These are phyloP conservation scores for Paratilapia polleni DNA, from an alignment of 2,113 vertebrate species.

Conservation along the genomic window DNA sequence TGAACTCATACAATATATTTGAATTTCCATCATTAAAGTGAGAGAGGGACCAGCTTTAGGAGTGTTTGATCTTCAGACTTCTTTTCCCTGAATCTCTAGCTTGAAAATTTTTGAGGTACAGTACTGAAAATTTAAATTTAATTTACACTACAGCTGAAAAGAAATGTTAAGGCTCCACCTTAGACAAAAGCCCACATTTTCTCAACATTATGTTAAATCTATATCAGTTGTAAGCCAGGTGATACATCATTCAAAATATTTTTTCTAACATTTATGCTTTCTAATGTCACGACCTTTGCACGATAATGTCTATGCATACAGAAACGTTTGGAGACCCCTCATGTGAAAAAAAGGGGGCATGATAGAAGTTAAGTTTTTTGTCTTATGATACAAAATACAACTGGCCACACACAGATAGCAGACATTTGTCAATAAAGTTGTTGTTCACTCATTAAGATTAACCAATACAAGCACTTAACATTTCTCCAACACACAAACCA, in stretches of 20 bases:
- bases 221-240: slow-evolving; percentile 64
- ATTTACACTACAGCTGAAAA: slow-evolving; percentile 61
- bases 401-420: slow-evolving; percentile 79
- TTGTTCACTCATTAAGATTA: slow-evolving; percentile 72
- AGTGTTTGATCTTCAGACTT: slow-evolving; percentile 55
- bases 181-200: background rate
- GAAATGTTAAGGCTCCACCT: slow-evolving; percentile 73
- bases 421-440: slow-evolving; percentile 74
- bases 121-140: slow-evolving; percentile 32
- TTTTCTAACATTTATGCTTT: slow-evolving; percentile 67
- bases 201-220: slow-evolving; percentile 8
- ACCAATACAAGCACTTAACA: slow-evolving; percentile 77
- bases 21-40: slow-evolving; percentile 51
- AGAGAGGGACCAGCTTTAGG: slow-evolving; percentile 60
- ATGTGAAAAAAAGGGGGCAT: slow-evolving; percentile 27
- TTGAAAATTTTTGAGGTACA: slow-evolving; percentile 65
- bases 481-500: slow-evolving; percentile 78
- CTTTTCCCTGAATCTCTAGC: slow-evolving; percentile 75
- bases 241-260: slow-evolving; percentile 66
- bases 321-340: slow-evolving; percentile 63
- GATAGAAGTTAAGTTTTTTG: slow-evolving; percentile 46
- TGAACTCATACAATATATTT: slow-evolving; percentile 51
- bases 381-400: slow-evolving; percentile 77
- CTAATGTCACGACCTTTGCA: slow-evolving; percentile 63
- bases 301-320: slow-evolving; percentile 71